Conservation (phyloP, 2,888 invertebrate species). For the Oscheius sp. region DNA sequence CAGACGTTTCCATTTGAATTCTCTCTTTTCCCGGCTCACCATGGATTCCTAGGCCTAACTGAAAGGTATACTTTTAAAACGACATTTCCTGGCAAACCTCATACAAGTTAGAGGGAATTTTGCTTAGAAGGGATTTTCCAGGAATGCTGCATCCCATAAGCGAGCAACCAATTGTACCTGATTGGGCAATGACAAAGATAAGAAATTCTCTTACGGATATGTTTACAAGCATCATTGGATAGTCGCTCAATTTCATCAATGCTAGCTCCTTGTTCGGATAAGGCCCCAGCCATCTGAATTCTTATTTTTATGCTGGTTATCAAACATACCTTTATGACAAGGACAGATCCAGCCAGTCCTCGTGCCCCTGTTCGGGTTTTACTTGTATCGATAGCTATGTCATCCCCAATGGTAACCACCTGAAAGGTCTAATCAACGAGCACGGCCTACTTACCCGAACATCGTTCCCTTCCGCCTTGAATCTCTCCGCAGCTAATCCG, state of each 20-base stretch:
- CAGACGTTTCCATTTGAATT: conserved; percentile 73
- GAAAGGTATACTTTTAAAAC: conserved; percentile 35
- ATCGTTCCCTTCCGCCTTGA: conserved; percentile 75
- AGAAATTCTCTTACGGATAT: background rate
- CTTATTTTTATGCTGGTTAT: conserved; percentile 20
- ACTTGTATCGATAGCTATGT: conserved; percentile 78
- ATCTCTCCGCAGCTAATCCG: conserved; percentile 84
- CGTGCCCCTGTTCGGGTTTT: conserved; percentile 78
- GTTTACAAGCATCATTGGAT: conserved; percentile 63
- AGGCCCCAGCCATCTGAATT: conserved; percentile 82
- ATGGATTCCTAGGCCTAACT: conserved; percentile 71
- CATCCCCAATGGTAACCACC: conserved; percentile 81
- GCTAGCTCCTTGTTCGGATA: conserved; percentile 79
- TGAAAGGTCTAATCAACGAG: background rate
- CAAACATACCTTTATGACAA: conserved; percentile 75
- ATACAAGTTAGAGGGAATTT: conserved; percentile 77
- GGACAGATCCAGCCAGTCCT: conserved; percentile 78
- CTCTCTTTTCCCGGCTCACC: conserved; percentile 78
- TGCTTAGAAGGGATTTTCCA: conserved; percentile 79
- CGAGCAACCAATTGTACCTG: conserved; percentile 82
- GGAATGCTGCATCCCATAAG: conserved; percentile 82
- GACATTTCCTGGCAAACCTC: conserved; percentile 79
- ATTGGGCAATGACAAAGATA: conserved; percentile 44
- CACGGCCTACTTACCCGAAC: conserved; percentile 16
- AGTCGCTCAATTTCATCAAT: conserved; percentile 77